A percentile compares a stretch with the other conserved stretches of the same genome.
Conservation (phyloP, 2,113 vertebrate species). For the Burhinus oedicnemus region DNA sequence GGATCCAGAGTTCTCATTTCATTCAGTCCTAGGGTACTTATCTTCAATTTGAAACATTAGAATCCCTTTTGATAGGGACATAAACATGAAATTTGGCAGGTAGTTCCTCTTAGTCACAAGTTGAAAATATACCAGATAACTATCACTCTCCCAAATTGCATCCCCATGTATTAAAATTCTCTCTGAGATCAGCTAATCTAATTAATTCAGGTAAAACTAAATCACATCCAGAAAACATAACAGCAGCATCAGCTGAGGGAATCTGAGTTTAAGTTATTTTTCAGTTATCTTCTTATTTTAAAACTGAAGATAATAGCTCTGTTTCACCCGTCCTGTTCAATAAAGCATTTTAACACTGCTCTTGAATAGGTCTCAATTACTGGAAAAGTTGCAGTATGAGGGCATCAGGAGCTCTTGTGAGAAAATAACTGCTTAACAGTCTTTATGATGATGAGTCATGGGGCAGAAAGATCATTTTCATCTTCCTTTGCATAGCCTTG, state of each 20-base stretch:
- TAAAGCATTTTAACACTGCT: neutral
- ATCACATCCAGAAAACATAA: neutral
- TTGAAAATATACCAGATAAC: neutral
- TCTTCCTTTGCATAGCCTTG: neutral
- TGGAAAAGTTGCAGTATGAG: neutral
- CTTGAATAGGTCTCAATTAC: neutral
- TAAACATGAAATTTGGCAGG: neutral
- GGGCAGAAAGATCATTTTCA: neutral
- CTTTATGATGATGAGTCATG: neutral
- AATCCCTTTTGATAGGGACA: neutral
- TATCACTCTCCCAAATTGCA: neutral
- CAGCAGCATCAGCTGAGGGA: neutral
- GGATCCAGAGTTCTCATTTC: neutral
- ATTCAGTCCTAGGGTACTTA: neutral
- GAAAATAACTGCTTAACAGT: neutral
- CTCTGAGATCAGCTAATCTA: neutral
- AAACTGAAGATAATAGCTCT: neutral
- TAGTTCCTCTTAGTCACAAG: neutral
- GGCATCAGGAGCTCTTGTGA: neutral
- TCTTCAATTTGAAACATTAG: neutral
- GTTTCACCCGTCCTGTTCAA: neutral
- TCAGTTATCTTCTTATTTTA: neutral
- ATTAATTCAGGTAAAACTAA: neutral
- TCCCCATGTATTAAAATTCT: neutral
- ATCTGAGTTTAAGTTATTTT: neutral